These are phyloP conservation scores for Drosophila emarginata DNA, from an alignment of 2,888 invertebrate genomes.

Conservation along the genomic window DNA sequence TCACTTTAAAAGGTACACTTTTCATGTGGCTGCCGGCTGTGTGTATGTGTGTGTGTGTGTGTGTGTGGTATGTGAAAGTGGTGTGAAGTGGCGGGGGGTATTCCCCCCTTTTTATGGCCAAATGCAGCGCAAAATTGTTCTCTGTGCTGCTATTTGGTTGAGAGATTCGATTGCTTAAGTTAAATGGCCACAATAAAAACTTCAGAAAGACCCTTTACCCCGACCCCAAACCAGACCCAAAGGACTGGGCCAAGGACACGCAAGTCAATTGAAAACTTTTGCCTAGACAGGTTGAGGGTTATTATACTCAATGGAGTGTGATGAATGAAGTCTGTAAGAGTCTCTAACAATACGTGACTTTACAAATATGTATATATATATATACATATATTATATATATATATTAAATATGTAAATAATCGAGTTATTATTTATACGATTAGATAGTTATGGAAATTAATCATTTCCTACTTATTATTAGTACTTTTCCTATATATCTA, in stretches of 20 bases:
- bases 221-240: background rate
- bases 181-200: conserved; percentile 70
- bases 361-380: background rate
- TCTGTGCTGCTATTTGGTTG: background rate
- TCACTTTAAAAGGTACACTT: conserved; percentile 61
- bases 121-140: conserved; percentile 13
- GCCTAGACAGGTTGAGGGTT: conserved; percentile 2
- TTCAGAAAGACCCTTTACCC: conserved; percentile 13
- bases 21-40: conserved; percentile 11
- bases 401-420: background rate
- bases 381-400: too few relatives aligned
- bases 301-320: conserved; percentile 4
- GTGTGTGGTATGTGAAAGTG: background rate
- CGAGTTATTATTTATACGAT: background rate
- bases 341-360: background rate
- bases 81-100: conserved; percentile 1
- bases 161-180: conserved; percentile 65
- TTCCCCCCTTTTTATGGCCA: conserved; percentile 15
- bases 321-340: background rate
- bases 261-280: conserved; percentile 4
- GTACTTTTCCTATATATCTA: background rate
- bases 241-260: conserved; percentile 7
- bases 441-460: conserved; percentile 1
- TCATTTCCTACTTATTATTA: background rate
- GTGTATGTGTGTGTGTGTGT: background rate